Conservation (phyloP, 2,888 invertebrate species). For the Polietes domitor region DNA sequence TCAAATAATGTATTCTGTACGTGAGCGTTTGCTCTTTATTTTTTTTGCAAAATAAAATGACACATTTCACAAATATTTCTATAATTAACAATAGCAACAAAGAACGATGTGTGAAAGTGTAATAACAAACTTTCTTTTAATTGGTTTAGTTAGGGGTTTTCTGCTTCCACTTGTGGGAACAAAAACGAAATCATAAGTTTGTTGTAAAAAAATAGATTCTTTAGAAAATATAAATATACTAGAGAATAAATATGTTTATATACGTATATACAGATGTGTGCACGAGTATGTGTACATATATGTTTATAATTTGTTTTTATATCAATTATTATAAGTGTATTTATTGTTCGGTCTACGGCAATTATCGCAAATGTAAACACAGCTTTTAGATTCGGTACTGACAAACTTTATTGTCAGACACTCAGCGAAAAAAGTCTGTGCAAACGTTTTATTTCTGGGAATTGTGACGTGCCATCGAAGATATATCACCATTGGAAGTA, state of each 20-base stretch:
- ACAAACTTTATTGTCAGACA: neutral
- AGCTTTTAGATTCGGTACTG: neutral
- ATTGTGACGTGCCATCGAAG: too few species aligned
- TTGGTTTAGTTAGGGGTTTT: neutral
- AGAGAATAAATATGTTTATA: neutral
- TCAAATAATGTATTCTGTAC: too few species aligned
- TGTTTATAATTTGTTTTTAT: neutral
- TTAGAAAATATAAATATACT: neutral
- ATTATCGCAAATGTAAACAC: conserved; percentile 17
- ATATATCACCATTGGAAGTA: too few species aligned
- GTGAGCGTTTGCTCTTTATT: too few species aligned
- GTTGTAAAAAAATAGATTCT: neutral
- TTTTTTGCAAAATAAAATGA: neutral
- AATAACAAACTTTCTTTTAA: conserved; percentile 14
- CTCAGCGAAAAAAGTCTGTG: neutral
- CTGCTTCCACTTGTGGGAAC: neutral
- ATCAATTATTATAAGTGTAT: neutral
- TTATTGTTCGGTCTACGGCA: neutral
- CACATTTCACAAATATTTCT: conserved; percentile 37
- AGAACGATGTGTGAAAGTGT: conserved; percentile 42
- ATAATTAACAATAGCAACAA: conserved; percentile 29
- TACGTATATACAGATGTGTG: neutral
- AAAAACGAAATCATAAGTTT: neutral
- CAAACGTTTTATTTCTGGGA: too few species aligned
- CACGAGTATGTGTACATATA: neutral